phyloP scores from a whole-genome alignment of 1,140 invertebrate genomes.

The Himalopsyche phryganea region DNA sequence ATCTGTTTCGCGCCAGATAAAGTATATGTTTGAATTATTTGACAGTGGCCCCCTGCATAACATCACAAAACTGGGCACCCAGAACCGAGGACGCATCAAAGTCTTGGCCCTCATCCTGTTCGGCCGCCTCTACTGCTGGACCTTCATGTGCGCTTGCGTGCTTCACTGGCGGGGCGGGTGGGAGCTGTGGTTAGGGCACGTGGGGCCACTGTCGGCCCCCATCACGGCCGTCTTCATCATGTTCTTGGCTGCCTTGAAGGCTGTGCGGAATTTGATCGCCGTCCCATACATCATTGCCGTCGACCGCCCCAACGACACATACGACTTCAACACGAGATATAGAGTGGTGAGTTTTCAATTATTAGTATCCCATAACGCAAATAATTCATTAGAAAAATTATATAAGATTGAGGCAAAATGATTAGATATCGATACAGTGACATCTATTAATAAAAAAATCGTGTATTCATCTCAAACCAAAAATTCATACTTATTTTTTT shows the following conservation, averaged over 20 bases:
- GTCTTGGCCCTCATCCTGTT: not conserved
- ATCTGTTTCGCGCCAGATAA: too few species aligned
- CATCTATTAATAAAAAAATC: too few species aligned
- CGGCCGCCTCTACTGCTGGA: constrained; percentile 56
- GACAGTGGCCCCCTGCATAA: constrained; percentile 3
- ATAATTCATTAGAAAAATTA: not conserved
- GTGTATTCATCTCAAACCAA: too few species aligned
- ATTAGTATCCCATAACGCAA: too few species aligned
- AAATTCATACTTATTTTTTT: too few species aligned
- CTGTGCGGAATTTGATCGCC: constrained; percentile 57
- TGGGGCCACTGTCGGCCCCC: constrained; percentile 38
- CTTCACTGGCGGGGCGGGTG: constrained; percentile 64
- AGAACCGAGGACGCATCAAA: not conserved
- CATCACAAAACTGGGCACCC: not conserved
- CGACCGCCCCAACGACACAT: constrained; percentile 56
- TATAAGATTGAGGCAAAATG: too few species aligned
- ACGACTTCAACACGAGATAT: constrained; percentile 62
- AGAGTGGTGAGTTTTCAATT: constrained; percentile 29
- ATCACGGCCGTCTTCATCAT: constrained; percentile 37
- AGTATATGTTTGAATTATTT: not conserved
- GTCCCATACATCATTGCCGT: constrained; percentile 56
- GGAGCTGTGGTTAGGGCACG: constrained; percentile 50
- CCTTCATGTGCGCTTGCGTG: constrained; percentile 55
- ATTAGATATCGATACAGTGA: too few species aligned
- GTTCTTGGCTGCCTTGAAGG: constrained; percentile 42